Base-by-base conservation (phyloP, 2,888 invertebrate species). In the Druceiella hillmani region DNA sequence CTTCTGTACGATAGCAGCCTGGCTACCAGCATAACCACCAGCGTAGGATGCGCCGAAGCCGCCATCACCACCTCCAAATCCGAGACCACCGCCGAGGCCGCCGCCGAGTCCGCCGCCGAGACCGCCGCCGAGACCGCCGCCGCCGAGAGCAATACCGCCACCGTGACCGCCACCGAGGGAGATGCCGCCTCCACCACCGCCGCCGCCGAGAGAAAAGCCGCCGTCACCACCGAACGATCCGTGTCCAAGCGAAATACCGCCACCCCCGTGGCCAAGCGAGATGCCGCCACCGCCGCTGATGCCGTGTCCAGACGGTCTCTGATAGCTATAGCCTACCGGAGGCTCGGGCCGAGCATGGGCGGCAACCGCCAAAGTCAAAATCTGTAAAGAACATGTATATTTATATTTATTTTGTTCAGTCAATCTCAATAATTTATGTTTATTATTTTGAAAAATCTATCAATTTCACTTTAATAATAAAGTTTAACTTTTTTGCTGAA, bases 1-100 rank as follows among this genome's bases (percentile, higher is more conserved):
- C 57, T 87, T 88, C 59, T 87, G 87, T 48, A 88, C 81, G 27
- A 86, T 70, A 51, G 82, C 76, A 49, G 76, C 75, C 43, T 71
- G 66, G 42, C 68, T 64, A 26, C 71, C 69, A 27, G 66, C 66
- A 51, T 60, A 66, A 12, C 73, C 70, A 32, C 70, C 67, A 12
- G 63, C 63, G 41, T 59, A 63, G 38, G 69, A 67, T 24, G 69
- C 66, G 10, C 59, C 57, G 49, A 64, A 62, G 24, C 66, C 66
- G 20, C 62, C 52, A 36, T 64, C 65, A 35, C 64, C 64, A 4
- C 62, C 57, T 43, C 62, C 55, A 30, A 55, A 53, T 10, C 51
- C 33, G 5, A 52, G 49, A 13, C 52, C 34, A 13, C 25, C 12
- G 16, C 46, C 45, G 14, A 41, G 36, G 4, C 46, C 47, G 15